Evolutionary conservation across 2,113 vertebrate genomes (phyloP).

Genomic region (Hypomesus transpacificus): DNA sequence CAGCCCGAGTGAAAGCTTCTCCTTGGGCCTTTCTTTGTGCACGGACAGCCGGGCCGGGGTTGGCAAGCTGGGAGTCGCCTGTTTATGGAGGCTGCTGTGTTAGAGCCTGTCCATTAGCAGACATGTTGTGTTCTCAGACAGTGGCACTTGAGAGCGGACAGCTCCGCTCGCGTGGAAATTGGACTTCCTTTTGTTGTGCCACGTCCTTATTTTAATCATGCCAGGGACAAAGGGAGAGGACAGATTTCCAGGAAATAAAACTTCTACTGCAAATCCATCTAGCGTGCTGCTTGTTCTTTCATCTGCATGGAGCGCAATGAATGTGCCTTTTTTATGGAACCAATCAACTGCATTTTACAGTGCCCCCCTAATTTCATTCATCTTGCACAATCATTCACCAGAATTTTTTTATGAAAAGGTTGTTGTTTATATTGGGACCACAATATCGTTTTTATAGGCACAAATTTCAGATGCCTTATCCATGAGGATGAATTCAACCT

Average conservation of each 20-base stretch:
- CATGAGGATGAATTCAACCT: too few relatives aligned
- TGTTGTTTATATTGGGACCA: not conserved
- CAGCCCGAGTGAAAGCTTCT: slow-evolving; percentile 15
- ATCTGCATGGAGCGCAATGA: slow-evolving; percentile 13
- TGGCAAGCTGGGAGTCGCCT: slow-evolving; percentile 9
- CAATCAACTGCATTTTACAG: not conserved
- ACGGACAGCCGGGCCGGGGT: slow-evolving; percentile 29
- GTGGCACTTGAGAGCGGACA: slow-evolving; percentile 51
- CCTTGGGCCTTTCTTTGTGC: not conserved
- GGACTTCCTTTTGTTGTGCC: slow-evolving; percentile 28
- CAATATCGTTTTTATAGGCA: too few relatives aligned
- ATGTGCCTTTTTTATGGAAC: slow-evolving; percentile 18
- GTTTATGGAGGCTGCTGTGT: slow-evolving; percentile 31
- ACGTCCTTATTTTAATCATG: slow-evolving; percentile 27
- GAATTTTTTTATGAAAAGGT: not conserved
- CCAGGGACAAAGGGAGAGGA: slow-evolving; percentile 13
- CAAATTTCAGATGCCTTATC: too few relatives aligned
- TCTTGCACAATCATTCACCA: not conserved
- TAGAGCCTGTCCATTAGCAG: slow-evolving; percentile 47
- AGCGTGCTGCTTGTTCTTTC: slow-evolving; percentile 40
- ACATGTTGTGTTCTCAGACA: slow-evolving; percentile 41
- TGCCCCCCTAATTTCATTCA: not conserved
- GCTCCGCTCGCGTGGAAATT: slow-evolving; percentile 35
- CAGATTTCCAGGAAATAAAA: slow-evolving; percentile 17
- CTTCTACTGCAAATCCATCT: slow-evolving; percentile 38